Percentiles rank a stretch among this genome's conserved stretches.
phyloP scores from a whole-genome alignment of 2,113 vertebrate species.

The Rutilus rutilus region DNA sequence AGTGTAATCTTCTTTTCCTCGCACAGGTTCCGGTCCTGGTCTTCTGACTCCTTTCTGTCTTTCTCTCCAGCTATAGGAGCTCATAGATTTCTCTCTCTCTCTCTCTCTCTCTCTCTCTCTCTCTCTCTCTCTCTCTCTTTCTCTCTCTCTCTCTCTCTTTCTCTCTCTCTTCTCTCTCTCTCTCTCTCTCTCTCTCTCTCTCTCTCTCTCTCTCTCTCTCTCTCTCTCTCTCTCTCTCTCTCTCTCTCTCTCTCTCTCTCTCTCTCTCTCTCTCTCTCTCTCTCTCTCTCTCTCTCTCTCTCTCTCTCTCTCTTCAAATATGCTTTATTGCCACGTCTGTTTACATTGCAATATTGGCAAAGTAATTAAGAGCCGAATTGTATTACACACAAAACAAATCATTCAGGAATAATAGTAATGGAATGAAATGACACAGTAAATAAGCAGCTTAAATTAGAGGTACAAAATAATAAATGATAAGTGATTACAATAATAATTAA shows the following conservation, averaged over 20 bases:
- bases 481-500: slow-evolving; percentile 49
- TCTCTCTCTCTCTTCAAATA: slow-evolving; percentile 18
- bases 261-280: not conserved
- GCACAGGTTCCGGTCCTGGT: slow-evolving; percentile 25
- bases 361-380: slow-evolving; percentile 56
- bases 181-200: slow-evolving; percentile 3
- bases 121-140: not conserved
- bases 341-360: slow-evolving; percentile 52
- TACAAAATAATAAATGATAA: slow-evolving; percentile 48
- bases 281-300: slow-evolving; percentile 8
- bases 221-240: slow-evolving; percentile 27
- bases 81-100: not conserved
- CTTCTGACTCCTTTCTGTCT: slow-evolving; percentile 1
- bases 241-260: not conserved
- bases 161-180: not conserved
- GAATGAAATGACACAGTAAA: slow-evolving; percentile 54
- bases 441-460: slow-evolving; percentile 53
- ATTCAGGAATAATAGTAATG: slow-evolving; percentile 48
- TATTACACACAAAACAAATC: slow-evolving; percentile 57
- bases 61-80: not conserved
- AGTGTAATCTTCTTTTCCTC: slow-evolving; percentile 40
- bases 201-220: not conserved
- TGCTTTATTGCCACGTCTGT: slow-evolving; percentile 48
- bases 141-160: not conserved
- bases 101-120: not conserved